Conservation (phyloP, 1,140 invertebrate species). For the Philopotamus ludificatus region DNA sequence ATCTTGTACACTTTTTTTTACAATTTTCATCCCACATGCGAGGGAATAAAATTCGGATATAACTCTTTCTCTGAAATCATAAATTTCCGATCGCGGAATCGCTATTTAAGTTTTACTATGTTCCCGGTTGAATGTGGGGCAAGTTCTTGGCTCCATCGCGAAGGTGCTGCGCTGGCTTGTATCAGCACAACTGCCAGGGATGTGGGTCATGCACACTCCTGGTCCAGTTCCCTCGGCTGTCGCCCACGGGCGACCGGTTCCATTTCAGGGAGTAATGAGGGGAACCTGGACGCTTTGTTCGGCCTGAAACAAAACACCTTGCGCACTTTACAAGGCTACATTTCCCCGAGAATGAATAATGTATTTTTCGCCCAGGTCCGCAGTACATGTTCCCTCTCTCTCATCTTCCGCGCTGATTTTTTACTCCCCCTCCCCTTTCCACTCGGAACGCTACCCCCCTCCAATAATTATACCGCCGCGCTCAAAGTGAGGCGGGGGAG, state of each 20-base stretch:
- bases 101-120: no score
- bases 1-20: no score
- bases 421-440: neutral
- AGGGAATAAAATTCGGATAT: no score
- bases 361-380: constrained; percentile 20
- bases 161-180: no score
- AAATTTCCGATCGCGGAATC: no score
- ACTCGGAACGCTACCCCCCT: neutral
- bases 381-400: constrained; percentile 20
- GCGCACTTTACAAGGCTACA: constrained; percentile 9
- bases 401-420: constrained; percentile 19
- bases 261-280: constrained; percentile 15
- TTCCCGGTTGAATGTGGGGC: no score
- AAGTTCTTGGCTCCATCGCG: no score
- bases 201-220: no score
- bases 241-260: constrained; percentile 6
- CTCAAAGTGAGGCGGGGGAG: neutral
- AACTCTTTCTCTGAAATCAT: no score
- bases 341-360: constrained; percentile 20
- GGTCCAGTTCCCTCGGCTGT: neutral
- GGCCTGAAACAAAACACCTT: constrained; percentile 12
- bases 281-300: constrained; percentile 17
- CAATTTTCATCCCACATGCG: no score
- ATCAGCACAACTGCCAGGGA: no score
- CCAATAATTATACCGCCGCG: neutral